Percentiles rank a stretch among this genome's conserved stretches.
Conservation (phyloP, 2,113 vertebrate species). For the Hemichromis elongatus region DNA sequence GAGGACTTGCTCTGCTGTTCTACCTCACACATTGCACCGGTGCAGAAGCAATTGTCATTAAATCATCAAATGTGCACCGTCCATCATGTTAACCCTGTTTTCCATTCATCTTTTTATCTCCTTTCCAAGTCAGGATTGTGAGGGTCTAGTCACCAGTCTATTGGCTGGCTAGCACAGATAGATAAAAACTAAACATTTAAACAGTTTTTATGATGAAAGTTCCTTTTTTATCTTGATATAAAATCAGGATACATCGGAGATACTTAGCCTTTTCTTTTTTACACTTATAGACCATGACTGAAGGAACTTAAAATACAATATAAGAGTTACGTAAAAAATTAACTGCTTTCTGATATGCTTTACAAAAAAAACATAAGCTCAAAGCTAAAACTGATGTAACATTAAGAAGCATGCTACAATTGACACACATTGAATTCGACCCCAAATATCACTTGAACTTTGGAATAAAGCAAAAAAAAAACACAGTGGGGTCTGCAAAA, state of each 20-base stretch:
- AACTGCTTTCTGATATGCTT: conserved; percentile 39
- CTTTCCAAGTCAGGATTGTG: too few relatives aligned
- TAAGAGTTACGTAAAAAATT: conserved; percentile 44
- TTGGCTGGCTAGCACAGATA: too few relatives aligned
- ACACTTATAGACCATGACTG: neutral
- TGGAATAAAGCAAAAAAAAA: neutral
- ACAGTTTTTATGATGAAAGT: neutral
- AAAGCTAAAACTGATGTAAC: conserved; percentile 12
- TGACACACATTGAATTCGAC: conserved; percentile 27
- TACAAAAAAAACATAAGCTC: conserved; percentile 20
- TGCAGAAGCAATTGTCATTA: too few relatives aligned
- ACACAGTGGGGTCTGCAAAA: neutral
- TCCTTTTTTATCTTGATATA: neutral
- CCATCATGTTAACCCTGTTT: too few relatives aligned
- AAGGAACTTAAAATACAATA: neutral
- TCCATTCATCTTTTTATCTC: too few relatives aligned
- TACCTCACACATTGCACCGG: too few relatives aligned
- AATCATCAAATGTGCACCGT: too few relatives aligned
- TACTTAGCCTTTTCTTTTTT: neutral
- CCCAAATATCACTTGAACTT: conserved; percentile 15
- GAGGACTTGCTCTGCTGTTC: too few relatives aligned
- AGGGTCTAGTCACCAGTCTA: too few relatives aligned
- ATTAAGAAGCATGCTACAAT: conserved; percentile 41
- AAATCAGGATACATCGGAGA: neutral
- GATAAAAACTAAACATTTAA: neutral